Percentiles rank a stretch among this genome's conserved stretches.
These are phyloP conservation scores for Lepidocyrtoides sp. DNA, from an alignment of 2,888 invertebrate genomes.

Conservation along the genomic window DNA sequence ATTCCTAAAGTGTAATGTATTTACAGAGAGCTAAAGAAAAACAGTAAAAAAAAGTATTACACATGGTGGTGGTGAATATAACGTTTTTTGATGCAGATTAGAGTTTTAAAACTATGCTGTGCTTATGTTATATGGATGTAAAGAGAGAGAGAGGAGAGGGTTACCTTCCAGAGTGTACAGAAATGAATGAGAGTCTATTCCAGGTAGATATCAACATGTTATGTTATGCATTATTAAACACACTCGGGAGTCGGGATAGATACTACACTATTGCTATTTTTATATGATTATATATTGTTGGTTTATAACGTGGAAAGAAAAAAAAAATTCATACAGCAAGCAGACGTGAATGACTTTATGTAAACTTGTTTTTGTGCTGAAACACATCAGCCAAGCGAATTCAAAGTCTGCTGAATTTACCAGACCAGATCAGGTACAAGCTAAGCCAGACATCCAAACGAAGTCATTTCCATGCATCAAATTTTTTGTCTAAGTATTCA, in stretches of 20 bases:
- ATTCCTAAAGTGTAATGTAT: not conserved
- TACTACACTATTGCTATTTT: too few species aligned
- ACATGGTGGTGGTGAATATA: not conserved
- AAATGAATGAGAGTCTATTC: slow-evolving; percentile 30
- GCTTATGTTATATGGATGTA: too few species aligned
- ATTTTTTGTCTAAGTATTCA: not conserved
- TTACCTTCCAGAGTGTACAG: slow-evolving; percentile 8
- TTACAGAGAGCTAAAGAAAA: not conserved
- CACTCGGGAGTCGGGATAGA: too few species aligned
- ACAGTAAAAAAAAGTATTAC: not conserved
- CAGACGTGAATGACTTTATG: not conserved
- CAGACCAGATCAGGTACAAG: not conserved
- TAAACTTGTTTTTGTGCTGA: not conserved
- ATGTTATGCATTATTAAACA: slow-evolving; percentile 47
- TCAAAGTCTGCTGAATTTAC: not conserved
- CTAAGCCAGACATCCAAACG: not conserved
- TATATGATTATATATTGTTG: slow-evolving; percentile 24
- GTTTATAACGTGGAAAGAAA: not conserved
- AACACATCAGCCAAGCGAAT: not conserved
- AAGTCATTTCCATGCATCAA: not conserved
- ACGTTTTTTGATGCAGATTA: slow-evolving; percentile 23
- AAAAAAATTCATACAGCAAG: not conserved
- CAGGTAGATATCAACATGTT: slow-evolving; percentile 59
- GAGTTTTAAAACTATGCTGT: not conserved
- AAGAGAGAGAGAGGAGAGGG: not conserved